Evolutionary conservation across 2,888 invertebrate genomes (phyloP), one percentile per base, ranked within the genome.

Genomic region (Zonitis immaculata): DNA sequence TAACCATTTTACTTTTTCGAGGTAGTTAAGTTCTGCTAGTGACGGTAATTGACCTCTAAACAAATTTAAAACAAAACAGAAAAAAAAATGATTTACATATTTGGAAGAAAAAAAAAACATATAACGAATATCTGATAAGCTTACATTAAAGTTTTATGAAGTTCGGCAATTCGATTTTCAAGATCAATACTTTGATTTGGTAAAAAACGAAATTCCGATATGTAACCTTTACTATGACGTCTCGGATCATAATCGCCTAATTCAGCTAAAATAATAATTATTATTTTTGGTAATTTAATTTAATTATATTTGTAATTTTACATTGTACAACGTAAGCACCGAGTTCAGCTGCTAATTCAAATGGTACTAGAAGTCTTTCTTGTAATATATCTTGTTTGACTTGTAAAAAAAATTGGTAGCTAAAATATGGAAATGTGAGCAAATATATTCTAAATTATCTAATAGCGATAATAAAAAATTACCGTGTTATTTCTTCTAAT

Each of bases 1-100:
- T 70, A 96, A 83, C 96, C 96, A 96, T 83, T 96, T 96, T 66
- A 95, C 93, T 83, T 95, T 94, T 78, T 97, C 95, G 76, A 97
- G 82, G 79, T 92, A 97, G 79, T 90, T 92, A 68, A 95, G 81
- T 79, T 97, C 96, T 28, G 95, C 95, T 65, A 91, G 87, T 49
- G 95, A 89, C 55, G 96, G 95, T 65, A 91, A 85, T 76, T 90
- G 88, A 60, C 93, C 93, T 62, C 91, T 91, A 80, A 48, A 76
- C 72, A 66, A 22, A 35, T 32, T 39, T 42, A 42, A 42, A 7
- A 20, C 20, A 18, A 16, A 28, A 16, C 25, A 2, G 25, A 11
- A 20, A 6, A 9, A 12, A 50, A 6, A 18, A 27, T 4, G 9
- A 42, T 28, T 8, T 28, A 48, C 39, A 47, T 45, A 46, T 46